Evolutionary conservation across 92 coral and sea anemone species (phyloP).

Genomic region (Pocillopora meandrina): DNA sequence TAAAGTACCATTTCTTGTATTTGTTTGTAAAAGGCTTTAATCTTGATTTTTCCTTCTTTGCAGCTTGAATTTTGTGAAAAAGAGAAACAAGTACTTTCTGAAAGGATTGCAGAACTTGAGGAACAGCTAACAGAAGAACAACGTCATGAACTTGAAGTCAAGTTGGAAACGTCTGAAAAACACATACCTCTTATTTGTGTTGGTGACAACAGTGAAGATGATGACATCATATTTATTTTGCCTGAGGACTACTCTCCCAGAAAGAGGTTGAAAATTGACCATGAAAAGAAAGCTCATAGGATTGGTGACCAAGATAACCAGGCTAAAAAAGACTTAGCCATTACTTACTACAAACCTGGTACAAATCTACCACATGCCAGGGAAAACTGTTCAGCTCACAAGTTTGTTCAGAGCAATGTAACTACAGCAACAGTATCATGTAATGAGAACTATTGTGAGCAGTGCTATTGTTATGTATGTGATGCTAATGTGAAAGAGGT

Average conservation of each 20-base stretch:
- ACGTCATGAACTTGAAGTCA: slow-evolving; percentile 44
- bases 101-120: slow-evolving; percentile 46
- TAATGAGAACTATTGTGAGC: slow-evolving; percentile 70
- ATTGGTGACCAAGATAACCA: background rate
- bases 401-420: slow-evolving; percentile 67
- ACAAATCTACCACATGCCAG: slow-evolving; percentile 80
- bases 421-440: slow-evolving; percentile 52
- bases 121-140: slow-evolving; percentile 43
- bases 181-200: slow-evolving; percentile 43
- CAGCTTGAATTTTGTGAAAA: slow-evolving; percentile 74
- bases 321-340: slow-evolving; percentile 45
- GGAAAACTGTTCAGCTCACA: slow-evolving; percentile 58
- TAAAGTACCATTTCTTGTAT: too few species aligned
- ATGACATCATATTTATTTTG: slow-evolving; percentile 67
- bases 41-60: background rate
- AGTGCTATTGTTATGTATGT: slow-evolving; percentile 85
- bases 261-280: slow-evolving; percentile 54
- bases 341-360: slow-evolving; percentile 53
- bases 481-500: slow-evolving; percentile 76
- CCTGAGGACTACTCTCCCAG: slow-evolving; percentile 85
- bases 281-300: slow-evolving; percentile 29
- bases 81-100: slow-evolving; percentile 50
- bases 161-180: slow-evolving; percentile 37
- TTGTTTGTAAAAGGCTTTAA: too few species aligned
- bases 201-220: slow-evolving; percentile 59